These are phyloP conservation scores for Megathymus violae DNA, from an alignment of 1,140 invertebrate genomes.

Conservation along the genomic window DNA sequence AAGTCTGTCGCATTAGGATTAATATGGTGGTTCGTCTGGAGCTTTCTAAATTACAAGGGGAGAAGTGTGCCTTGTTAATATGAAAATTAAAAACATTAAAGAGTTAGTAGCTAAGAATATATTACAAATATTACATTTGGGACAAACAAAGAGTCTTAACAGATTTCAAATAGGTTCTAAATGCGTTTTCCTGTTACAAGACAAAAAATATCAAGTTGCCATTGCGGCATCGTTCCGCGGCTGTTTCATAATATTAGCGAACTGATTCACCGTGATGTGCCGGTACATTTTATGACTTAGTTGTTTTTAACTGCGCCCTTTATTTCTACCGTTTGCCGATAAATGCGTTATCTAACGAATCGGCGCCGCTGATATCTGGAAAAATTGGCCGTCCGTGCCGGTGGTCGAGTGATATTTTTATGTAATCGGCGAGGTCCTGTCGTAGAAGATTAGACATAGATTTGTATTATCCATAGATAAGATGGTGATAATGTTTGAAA, in stretches of 20 bases:
- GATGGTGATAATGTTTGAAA: not conserved
- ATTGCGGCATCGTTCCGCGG: not conserved
- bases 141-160: too few species aligned
- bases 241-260: constrained; percentile 9
- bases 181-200: too few species aligned
- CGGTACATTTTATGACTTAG: constrained; percentile 24
- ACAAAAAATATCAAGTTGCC: not conserved
- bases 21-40: too few species aligned
- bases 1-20: too few species aligned
- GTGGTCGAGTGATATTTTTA: not conserved
- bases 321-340: constrained; percentile 11
- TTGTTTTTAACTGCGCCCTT: constrained; percentile 25
- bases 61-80: too few species aligned
- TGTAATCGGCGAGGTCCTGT: not conserved
- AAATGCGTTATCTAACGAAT: constrained; percentile 20
- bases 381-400: not conserved
- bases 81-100: too few species aligned
- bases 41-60: too few species aligned
- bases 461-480: not conserved
- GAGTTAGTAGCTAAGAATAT: too few species aligned
- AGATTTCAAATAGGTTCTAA: too few species aligned
- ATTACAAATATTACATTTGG: too few species aligned
- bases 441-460: not conserved
- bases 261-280: constrained; percentile 10
- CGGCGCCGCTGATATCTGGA: not conserved